Conservation (phyloP, 2,888 invertebrate genomes). For the Tenthredo notha region DNA sequence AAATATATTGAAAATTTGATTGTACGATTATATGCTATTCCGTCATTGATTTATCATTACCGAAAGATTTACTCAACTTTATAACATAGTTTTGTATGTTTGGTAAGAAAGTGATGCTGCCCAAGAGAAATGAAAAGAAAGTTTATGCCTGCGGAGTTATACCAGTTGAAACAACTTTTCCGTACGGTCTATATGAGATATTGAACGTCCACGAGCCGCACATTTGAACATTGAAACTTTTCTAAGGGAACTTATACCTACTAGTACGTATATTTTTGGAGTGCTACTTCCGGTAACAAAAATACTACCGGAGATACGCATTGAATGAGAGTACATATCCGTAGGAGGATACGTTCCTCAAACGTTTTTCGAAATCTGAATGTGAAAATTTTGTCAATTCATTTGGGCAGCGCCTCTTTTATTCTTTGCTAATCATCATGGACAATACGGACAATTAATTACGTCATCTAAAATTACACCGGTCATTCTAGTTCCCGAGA, state of each 20-base stretch:
- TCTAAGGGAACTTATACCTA: neutral
- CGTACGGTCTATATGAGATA: conserved; percentile 7
- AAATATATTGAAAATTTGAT: too few relatives aligned
- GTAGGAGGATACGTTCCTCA: neutral
- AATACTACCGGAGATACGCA: conserved; percentile 13
- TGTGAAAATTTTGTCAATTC: neutral
- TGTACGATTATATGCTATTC: neutral
- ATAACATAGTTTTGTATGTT: neutral
- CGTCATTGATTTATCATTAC: neutral
- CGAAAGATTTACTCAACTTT: neutral
- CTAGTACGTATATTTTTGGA: conserved; percentile 38
- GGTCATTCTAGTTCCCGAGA: neutral
- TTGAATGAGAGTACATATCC: neutral
- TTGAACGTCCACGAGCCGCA: conserved; percentile 19
- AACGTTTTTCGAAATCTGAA: neutral
- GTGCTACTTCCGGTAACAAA: conserved; percentile 34
- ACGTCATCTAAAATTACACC: neutral
- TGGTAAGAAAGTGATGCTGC: neutral
- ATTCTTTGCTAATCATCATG: neutral
- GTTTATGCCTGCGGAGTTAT: neutral
- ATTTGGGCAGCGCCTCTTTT: neutral
- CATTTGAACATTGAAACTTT: conserved; percentile 11
- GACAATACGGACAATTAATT: neutral
- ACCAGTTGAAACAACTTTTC: neutral
- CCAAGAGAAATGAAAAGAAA: conserved; percentile 22